phyloP scores from a whole-genome alignment of 92 coral and sea anemone species.

The Zoanthus solanderi region DNA sequence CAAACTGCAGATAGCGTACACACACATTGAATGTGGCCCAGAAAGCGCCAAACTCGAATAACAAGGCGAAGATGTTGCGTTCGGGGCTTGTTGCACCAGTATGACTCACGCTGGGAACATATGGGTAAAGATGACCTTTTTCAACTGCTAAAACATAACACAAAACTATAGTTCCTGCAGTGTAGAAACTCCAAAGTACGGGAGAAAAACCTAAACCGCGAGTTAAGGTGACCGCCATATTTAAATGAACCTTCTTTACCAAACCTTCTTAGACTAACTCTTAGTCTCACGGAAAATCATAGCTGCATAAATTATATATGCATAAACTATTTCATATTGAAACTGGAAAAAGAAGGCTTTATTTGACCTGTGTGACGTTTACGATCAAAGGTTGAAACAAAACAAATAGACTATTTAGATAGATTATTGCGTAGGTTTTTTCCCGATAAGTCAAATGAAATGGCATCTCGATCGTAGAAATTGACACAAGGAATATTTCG shows the following conservation, averaged over 20 bases:
- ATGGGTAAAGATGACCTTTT: slow-evolving; percentile 63
- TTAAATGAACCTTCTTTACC: not conserved
- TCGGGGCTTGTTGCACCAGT: slow-evolving; percentile 66
- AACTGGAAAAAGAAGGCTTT: not conserved
- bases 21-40: slow-evolving; percentile 40
- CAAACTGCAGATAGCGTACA: slow-evolving; percentile 39
- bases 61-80: slow-evolving; percentile 58
- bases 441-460: not conserved
- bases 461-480: too few species aligned
- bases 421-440: not conserved
- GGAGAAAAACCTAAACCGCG: slow-evolving; percentile 61
- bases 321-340: slow-evolving; percentile 37
- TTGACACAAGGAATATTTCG: too few species aligned
- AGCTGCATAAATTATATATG: slow-evolving; percentile 8
- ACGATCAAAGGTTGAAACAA: not conserved
- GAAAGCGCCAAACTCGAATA: slow-evolving; percentile 49
- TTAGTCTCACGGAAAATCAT: not conserved
- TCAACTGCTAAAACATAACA: slow-evolving; percentile 60
- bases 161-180: slow-evolving; percentile 43
- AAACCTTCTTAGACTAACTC: not conserved
- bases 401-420: not conserved
- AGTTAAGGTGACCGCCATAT: slow-evolving; percentile 39
- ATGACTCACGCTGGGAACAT: slow-evolving; percentile 63
- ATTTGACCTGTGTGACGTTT: not conserved
- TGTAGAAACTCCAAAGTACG: slow-evolving; percentile 55